Evolutionary conservation across 2,888 invertebrate genomes (phyloP), one percentile per base, ranked within the genome.

Genomic region (Bedellia somnulentella): DNA sequence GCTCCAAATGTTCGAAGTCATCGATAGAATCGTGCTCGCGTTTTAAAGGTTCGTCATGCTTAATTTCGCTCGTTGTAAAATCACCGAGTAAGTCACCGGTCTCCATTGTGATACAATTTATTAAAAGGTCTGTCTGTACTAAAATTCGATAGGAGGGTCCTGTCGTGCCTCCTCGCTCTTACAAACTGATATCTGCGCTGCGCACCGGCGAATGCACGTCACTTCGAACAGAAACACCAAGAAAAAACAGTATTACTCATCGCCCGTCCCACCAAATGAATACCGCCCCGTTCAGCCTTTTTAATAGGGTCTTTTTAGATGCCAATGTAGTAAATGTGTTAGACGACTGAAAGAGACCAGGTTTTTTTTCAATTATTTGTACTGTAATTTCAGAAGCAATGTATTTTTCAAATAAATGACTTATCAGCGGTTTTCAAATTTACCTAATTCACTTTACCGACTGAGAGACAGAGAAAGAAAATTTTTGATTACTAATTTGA

Each of bases 1-100:
- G 80, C 40, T 82, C 85, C 40, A 87, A 67, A 57, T 86, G 86
- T 57, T 86, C 86, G 55, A 87, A 86, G 63, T 86, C 86, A 48
- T 86, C 86, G 37, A 82, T 71, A 16, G 86, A 86, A 52, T 86
- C 86, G 49, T 81, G 79, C 41, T 86, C 86, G 37, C 85, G 78
- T 46, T 73, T 75, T 48, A 71, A 52, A n/a, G 37, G 35, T 15
- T 45, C 40, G n/a, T 35, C 38, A 32, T 39, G 45, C 17, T 29
- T 39, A 43, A 32, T 40, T 39, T 73, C 71, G 22, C 71, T 70
- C 41, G 61, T 55, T 30, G 57, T 66, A 37, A 64, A 52, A 16
- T 56, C 63, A 30, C 57, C 57, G 37, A 67, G 51, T 32, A 67
- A 54, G 35, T 70, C 70, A 34, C 61, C 47, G 47, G 45, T 52